Evolutionary conservation across 2,797 vertebrate genomes (phyloP).

Genomic region (Danio tinwini): DNA sequence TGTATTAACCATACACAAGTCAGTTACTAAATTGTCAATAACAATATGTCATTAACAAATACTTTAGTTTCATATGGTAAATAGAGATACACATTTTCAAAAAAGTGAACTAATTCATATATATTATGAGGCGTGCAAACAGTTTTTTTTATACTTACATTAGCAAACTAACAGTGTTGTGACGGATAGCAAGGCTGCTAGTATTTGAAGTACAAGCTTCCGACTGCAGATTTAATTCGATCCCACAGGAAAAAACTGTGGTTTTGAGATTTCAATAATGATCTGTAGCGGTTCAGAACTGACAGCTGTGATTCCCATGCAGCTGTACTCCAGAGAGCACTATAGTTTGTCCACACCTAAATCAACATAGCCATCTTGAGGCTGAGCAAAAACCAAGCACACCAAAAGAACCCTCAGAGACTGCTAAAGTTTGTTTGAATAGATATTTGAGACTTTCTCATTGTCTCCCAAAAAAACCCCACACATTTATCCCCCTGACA

Average conservation of each 20-base stretch:
- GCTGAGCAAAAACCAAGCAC: slow-evolving; percentile 20
- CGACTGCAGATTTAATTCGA: not conserved
- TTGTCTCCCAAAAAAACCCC: slow-evolving; percentile 21
- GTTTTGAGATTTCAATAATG: not conserved
- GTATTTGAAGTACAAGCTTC: not conserved
- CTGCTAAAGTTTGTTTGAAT: slow-evolving; percentile 21
- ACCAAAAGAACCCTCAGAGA: slow-evolving; percentile 15
- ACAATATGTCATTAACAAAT: too few species aligned
- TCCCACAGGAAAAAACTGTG: not conserved
- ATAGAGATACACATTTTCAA: too few species aligned
- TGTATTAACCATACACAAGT: too few species aligned
- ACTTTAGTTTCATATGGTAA: too few species aligned
- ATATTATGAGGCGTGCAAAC: too few species aligned
- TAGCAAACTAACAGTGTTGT: too few species aligned
- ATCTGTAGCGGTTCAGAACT: slow-evolving; percentile 4
- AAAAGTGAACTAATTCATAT: too few species aligned
- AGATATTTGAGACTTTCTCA: slow-evolving; percentile 10
- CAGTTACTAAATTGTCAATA: too few species aligned
- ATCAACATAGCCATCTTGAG: slow-evolving; percentile 27
- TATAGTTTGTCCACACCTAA: slow-evolving; percentile 13
- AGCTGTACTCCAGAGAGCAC: slow-evolving; percentile 10
- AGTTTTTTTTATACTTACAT: too few species aligned
- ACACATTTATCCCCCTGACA: slow-evolving; percentile 12
- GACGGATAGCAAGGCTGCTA: too few species aligned
- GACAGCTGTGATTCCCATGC: slow-evolving; percentile 41